Conservation (phyloP, 1,140 invertebrate genomes). For the Carposina sasakii region DNA sequence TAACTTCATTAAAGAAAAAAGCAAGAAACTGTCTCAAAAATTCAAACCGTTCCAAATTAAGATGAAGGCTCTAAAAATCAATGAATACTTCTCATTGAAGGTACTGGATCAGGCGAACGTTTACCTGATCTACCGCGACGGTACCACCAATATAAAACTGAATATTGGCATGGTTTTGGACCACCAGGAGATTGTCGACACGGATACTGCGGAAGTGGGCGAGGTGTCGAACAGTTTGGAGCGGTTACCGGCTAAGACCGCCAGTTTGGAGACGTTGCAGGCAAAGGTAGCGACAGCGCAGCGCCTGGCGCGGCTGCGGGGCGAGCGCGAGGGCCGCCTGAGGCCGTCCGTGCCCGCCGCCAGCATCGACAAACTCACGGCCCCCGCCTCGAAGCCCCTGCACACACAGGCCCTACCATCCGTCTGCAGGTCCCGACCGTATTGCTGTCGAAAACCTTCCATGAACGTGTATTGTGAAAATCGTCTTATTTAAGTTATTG, state of each 20-base stretch:
- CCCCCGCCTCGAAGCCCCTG: conserved; percentile 34
- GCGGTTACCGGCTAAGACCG: conserved; percentile 47
- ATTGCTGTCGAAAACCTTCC: no score
- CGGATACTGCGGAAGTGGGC: conserved; percentile 53
- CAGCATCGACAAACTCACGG: conserved; percentile 40
- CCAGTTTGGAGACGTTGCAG: conserved; percentile 49
- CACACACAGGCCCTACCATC: no score
- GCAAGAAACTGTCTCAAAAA: conserved; percentile 49
- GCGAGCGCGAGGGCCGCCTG: conserved; percentile 38
- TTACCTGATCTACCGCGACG: conserved; percentile 55
- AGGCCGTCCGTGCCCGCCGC: conserved; percentile 21
- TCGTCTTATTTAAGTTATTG: no score
- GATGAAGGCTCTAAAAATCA: conserved; percentile 66
- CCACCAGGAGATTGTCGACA: conserved; percentile 59
- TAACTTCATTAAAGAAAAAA: conserved; percentile 61
- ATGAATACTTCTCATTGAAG: conserved; percentile 56
- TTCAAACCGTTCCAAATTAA: conserved; percentile 63
- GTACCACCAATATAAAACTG: conserved; percentile 48
- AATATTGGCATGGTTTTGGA: conserved; percentile 64
- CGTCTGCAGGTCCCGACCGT: no score
- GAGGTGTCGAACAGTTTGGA: conserved; percentile 53
- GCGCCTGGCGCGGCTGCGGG: conserved; percentile 29
- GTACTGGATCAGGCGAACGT: conserved; percentile 61
- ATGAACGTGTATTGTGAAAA: no score
- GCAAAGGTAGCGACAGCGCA: conserved; percentile 43